phyloP scores from a whole-genome alignment of 2,888 invertebrate species.

The Cabera pusaria region DNA sequence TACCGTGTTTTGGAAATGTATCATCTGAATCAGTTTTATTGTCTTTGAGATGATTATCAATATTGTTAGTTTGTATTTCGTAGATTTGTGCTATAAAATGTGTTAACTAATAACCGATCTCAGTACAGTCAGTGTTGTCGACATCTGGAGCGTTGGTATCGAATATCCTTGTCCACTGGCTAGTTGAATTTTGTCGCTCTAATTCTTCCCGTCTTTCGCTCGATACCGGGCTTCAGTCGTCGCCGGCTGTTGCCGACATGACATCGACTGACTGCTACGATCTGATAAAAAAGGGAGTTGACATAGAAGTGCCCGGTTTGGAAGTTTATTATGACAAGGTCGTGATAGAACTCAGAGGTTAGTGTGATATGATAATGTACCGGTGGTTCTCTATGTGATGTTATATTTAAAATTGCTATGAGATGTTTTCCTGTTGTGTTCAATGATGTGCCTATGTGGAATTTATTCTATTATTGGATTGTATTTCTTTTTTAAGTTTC shows the following conservation, averaged over 20 bases:
- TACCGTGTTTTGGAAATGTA: conserved; percentile 24
- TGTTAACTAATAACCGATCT: conserved; percentile 56
- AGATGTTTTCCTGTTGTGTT: conserved; percentile 15
- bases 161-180: conserved; percentile 73
- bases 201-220: conserved; percentile 71
- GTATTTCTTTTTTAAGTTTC: background rate
- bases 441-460: background rate
- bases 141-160: conserved; percentile 73
- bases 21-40: conserved; percentile 6
- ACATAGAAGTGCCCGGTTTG: conserved; percentile 78
- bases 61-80: conserved; percentile 1
- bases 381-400: conserved; percentile 16
- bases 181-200: conserved; percentile 79
- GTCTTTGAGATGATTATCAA: conserved; percentile 2
- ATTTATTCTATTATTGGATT: background rate
- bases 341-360: conserved; percentile 83
- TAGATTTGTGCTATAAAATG: conserved; percentile 32
- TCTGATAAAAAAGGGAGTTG: conserved; percentile 75
- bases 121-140: conserved; percentile 70
- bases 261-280: conserved; percentile 79
- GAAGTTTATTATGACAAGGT: conserved; percentile 84
- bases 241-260: conserved; percentile 65
- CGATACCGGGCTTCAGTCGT: conserved; percentile 49
- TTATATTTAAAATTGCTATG: conserved; percentile 15
- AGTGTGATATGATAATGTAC: conserved; percentile 39